Evolutionary conservation across 35 echinoderm and acorn worm genomes (phyloP), one percentile per base, ranked within the genome.

Genomic region (Chiridota heheva): DNA sequence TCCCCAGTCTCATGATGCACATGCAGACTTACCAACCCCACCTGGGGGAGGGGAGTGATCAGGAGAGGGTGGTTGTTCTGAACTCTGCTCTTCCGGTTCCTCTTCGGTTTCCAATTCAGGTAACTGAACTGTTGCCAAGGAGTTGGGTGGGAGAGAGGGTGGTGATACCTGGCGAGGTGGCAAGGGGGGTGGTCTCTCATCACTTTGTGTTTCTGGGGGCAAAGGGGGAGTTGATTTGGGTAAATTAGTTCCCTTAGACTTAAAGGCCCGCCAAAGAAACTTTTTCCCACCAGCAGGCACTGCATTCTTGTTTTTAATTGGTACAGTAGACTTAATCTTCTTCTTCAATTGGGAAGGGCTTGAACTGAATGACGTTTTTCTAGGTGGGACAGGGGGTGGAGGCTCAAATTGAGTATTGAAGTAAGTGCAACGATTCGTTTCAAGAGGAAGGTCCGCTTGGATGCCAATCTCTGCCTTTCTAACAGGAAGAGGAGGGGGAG

Each of bases 181-280:
- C n/a, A n/a, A n/a, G n/a, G n/a, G n/a, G n/a, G n/a, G n/a, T n/a
- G n/a, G n/a, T n/a, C n/a, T n/a, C n/a, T n/a, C n/a, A n/a, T n/a
- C n/a, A n/a, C n/a, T n/a, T n/a, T n/a, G n/a, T n/a, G n/a, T n/a
- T n/a, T n/a, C n/a, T n/a, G n/a, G n/a, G 20, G 90, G 85, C 17
- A 93, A 69, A 15, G 85, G 85, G 63, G 90, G 90, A 16, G 85
- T 84, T 32, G 27, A 30, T 58, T 86, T 87, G 18, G 53, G 82
- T 51, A 70, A 66, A 40, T 76, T 93, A 35, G 67, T 28, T 36
- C 44, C 40, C 40, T 66, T 66, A 51, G 42, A 74, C 47, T 78
- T 78, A 42, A 78, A 78, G 17, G 53, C 51, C 42, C 75, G n/a
- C 75, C 75, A 78, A 35, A 78, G 62, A 30, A 60, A 60, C 35